Base-by-base conservation (phyloP, 2,113 vertebrate genomes). In the Hippocampus barbouri region DNA sequence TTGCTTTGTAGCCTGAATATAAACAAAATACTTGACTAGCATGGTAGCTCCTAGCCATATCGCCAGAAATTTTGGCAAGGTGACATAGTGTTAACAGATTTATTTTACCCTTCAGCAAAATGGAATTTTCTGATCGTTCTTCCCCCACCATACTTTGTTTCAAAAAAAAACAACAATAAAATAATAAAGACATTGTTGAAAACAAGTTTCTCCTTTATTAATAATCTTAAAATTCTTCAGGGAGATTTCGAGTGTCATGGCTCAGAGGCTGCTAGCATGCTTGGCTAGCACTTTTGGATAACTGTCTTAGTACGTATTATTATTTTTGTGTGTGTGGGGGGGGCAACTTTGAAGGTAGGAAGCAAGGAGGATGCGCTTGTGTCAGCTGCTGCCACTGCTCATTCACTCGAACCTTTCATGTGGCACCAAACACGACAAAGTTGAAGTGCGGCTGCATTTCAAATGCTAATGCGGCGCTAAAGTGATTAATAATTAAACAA, bases 401-500 rank as follows among this genome's bases (percentile, higher is more conserved):
- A 15, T 77, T 77, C 21, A 45, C 63, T 80, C 56, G 34, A 45
- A 30, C 60, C 49, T 69, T 47, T 66, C 41, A 66, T 47, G 64
- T 45, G 64, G 43, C 43, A 45, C 23, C 41, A 86, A 91, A 71
- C 73, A 69, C 68, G 47, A 71, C 92, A 94, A 96, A 91, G 94
- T 94, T 94, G 94, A 95, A 94, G 94, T 94, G 92, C 89, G 94
- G 92, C 92, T 91, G 93, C 93, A 96, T 98, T 97, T 96, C 94
- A 96, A 96, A 97, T 98, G 97, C 96, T 97, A 97, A 98, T 98
- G 94, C 94, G 95, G 94, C 94, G 93, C 95, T 93, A 96, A 95
- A 94, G 94, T 95, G 96, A 98, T 98, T 98, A 99, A 98, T 99
- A 98, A 98, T 99, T 98, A 98, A 99, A 98, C 95, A 98, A 98